A percentile compares a stretch with the other conserved stretches of the same genome.
phyloP scores from a whole-genome alignment of 2,797 vertebrate genomes.

The Falco cherrug region DNA sequence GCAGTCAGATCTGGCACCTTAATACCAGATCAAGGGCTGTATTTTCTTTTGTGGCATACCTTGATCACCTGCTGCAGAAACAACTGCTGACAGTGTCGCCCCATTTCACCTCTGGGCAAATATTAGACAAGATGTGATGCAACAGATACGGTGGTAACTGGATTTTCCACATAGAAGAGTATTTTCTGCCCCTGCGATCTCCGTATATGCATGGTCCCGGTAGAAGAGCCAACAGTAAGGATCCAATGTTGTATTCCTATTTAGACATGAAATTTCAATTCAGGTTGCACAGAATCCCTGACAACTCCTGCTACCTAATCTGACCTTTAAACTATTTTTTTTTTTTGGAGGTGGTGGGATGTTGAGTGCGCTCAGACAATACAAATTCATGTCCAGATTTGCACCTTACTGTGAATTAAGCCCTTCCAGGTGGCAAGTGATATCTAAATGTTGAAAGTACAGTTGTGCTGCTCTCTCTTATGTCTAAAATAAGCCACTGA shows the following conservation, averaged over 20 bases:
- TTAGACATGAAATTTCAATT: not conserved
- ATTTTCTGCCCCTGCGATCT: not conserved
- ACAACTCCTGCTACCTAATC: not conserved
- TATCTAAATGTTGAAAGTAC: not conserved
- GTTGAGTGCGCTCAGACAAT: not conserved
- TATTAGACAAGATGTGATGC: not conserved
- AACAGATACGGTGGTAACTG: not conserved
- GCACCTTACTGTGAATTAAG: not conserved
- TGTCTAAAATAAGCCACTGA: not conserved
- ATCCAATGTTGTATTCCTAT: not conserved
- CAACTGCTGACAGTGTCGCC: not conserved
- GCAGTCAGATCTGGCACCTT: not conserved
- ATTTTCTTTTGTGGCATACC: not conserved
- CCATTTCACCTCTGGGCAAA: not conserved
- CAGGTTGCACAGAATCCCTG: not conserved
- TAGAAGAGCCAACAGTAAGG: not conserved
- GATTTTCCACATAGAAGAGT: not conserved
- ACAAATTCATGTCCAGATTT: not conserved
- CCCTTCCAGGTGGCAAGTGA: not conserved
- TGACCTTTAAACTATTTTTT: not conserved
- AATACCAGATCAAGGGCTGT: not conserved
- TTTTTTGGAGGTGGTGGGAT: fast-evolving
- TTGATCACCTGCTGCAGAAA: not conserved
- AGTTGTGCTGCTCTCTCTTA: not conserved
- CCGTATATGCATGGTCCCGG: not conserved